These are phyloP conservation scores for Drosophila seguyi DNA, from an alignment of 1,140 invertebrate genomes.

Conservation along the genomic window DNA sequence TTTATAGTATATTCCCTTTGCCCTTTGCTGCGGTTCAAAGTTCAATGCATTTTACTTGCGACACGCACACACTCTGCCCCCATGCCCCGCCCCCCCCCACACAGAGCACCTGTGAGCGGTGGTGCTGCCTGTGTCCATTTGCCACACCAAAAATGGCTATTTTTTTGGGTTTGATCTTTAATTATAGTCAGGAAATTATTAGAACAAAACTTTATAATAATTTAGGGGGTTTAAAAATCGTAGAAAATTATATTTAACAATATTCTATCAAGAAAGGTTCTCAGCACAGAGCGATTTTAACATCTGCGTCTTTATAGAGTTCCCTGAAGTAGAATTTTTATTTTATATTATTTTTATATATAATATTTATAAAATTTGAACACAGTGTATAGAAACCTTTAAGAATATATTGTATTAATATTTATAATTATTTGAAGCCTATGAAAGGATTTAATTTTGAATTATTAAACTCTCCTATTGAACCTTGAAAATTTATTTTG, in stretches of 20 bases:
- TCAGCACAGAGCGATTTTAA: background rate
- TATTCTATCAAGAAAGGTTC: background rate
- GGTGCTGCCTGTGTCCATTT: conserved; percentile 3
- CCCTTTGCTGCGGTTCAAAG: conserved; percentile 59
- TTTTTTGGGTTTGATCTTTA: background rate
- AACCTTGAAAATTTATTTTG: no score
- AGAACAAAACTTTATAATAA: background rate
- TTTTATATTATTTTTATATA: no score
- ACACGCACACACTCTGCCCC: conserved; percentile 39
- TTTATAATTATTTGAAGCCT: no score
- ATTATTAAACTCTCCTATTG: no score
- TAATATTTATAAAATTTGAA: no score
- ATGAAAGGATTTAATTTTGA: no score
- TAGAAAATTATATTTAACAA: background rate
- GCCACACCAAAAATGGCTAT: background rate
- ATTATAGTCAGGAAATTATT: background rate
- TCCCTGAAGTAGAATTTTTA: background rate
- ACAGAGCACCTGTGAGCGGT: conserved; percentile 4
- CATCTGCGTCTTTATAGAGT: background rate
- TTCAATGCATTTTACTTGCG: conserved; percentile 63
- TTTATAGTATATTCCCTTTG: conserved; percentile 13
- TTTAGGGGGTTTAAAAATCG: background rate
- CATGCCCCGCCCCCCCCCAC: background rate
- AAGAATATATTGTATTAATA: no score
- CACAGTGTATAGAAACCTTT: no score